phyloP scores from a whole-genome alignment of 2,113 vertebrate species.

The Phoenicopterus ruber region DNA sequence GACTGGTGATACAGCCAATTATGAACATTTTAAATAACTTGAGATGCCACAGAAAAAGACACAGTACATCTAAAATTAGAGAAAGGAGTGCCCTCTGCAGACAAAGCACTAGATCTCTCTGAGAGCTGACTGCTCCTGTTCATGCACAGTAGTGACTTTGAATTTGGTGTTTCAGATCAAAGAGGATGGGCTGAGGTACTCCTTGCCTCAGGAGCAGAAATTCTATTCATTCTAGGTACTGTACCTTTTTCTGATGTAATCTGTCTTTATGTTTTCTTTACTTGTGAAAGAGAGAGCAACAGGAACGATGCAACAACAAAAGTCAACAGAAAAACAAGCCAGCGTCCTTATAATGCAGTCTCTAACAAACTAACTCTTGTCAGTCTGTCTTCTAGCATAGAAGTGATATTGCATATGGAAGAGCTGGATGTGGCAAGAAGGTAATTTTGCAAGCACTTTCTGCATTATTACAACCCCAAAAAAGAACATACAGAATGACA shows the following conservation, averaged over 20 bases:
- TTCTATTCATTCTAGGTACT: not conserved
- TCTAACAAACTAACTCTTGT: not conserved
- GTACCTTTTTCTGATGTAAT: not conserved
- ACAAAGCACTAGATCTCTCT: not conserved
- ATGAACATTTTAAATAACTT: not conserved
- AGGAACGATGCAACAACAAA: not conserved
- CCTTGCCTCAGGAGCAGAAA: not conserved
- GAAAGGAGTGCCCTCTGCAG: not conserved
- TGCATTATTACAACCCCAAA: not conserved
- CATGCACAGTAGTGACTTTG: not conserved
- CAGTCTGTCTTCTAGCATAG: not conserved
- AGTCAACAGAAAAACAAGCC: not conserved
- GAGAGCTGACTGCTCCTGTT: not conserved
- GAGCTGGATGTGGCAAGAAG: not conserved
- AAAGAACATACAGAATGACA: not conserved
- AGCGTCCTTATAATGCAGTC: not conserved
- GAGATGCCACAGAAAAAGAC: not conserved
- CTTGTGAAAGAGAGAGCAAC: not conserved
- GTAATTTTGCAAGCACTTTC: not conserved
- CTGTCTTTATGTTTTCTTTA: not conserved
- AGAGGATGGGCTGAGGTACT: not conserved
- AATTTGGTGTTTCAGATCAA: not conserved
- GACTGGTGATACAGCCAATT: not conserved
- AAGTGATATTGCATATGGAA: accelerated
- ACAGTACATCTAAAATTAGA: not conserved